Percentiles rank a stretch among this genome's conserved stretches.
Evolutionary conservation across 2,888 invertebrate species (phyloP).

Genomic region (Cremastinae sp.): DNA sequence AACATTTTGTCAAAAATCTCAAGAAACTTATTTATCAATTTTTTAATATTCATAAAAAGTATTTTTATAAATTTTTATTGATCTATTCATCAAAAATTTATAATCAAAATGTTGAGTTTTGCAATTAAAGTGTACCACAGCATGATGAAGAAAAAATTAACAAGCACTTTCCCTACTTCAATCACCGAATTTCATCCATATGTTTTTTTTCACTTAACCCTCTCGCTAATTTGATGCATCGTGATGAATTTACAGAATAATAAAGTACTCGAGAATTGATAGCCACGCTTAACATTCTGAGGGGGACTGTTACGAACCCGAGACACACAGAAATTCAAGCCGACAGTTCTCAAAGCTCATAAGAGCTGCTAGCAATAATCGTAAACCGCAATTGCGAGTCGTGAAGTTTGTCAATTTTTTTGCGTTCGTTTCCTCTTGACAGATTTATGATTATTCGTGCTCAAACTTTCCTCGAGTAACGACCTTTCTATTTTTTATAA

Average conservation of each 20-base stretch:
- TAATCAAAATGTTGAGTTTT: no score
- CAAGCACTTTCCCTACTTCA: slow-evolving; percentile 21
- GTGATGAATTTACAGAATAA: slow-evolving; percentile 37
- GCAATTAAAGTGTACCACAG: slow-evolving; percentile 21
- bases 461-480: slow-evolving; percentile 54
- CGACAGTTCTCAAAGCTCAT: not conserved
- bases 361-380: slow-evolving; percentile 36
- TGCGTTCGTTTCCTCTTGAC: slow-evolving; percentile 38
- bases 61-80: no score
- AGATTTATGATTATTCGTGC: slow-evolving; percentile 37
- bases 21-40: no score
- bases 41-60: no score
- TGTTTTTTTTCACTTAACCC: slow-evolving; percentile 36
- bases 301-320: not conserved
- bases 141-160: slow-evolving; percentile 48
- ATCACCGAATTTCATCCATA: slow-evolving; percentile 27
- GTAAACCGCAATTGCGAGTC: slow-evolving; percentile 39
- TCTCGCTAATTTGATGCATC: slow-evolving; percentile 45
- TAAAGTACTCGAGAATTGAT: slow-evolving; percentile 11
- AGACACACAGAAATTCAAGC: not conserved
- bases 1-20: no score
- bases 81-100: no score
- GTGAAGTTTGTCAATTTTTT: slow-evolving; percentile 34
- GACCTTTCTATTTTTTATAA: slow-evolving; percentile 29
- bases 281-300: slow-evolving; percentile 6